Conservation (phyloP, 2,113 vertebrate genomes). For the Mesocricetus auratus region DNA sequence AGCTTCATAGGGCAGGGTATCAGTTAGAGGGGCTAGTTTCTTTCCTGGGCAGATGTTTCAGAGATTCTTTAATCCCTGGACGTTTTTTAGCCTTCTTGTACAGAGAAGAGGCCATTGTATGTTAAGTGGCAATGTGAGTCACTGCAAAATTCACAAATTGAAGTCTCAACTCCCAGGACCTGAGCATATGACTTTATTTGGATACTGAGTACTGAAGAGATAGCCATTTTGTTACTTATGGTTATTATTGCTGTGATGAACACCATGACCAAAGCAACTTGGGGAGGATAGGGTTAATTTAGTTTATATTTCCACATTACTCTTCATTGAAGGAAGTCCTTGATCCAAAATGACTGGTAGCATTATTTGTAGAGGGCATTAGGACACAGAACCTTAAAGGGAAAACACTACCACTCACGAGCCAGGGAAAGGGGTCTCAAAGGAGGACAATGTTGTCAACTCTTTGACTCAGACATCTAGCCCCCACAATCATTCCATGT, state of each 20-base stretch:
- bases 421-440: neutral
- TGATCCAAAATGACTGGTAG: neutral
- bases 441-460: neutral
- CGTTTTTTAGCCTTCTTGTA: neutral
- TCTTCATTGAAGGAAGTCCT: neutral
- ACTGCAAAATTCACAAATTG: neutral
- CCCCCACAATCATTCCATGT: neutral
- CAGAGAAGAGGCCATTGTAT: neutral
- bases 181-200: slow-evolving; percentile 22
- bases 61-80: neutral
- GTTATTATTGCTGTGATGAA: neutral
- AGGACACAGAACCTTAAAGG: neutral
- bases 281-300: neutral
- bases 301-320: neutral
- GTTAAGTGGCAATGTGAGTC: neutral
- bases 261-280: neutral
- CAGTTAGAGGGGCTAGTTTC: neutral
- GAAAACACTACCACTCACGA: neutral
- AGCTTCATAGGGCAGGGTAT: neutral
- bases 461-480: neutral
- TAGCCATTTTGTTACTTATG: neutral
- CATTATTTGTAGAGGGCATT: neutral
- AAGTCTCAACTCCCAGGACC: neutral
- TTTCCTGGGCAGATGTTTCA: neutral
- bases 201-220: neutral